Conservation (phyloP, 1,140 invertebrate species). For the Zaprionus davidi region DNA sequence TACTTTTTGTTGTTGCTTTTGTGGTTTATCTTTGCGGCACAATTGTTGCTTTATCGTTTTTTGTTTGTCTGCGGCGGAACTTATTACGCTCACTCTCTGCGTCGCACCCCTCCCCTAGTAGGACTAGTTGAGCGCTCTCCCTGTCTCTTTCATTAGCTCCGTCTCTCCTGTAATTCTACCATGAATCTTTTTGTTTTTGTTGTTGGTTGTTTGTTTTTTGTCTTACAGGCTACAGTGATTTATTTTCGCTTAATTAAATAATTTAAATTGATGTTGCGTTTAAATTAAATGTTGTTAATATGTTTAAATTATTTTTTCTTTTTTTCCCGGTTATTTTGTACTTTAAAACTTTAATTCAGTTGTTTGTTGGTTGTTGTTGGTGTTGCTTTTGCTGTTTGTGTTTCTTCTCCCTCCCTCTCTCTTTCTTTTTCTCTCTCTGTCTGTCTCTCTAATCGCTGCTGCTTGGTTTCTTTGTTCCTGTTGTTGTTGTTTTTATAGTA, state of each 20-base stretch:
- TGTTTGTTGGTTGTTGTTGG: conserved; percentile 69
- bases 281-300: conserved; percentile 76
- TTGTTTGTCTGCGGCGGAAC: conserved; percentile 37
- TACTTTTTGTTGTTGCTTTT: conserved; percentile 47
- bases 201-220: conserved; percentile 32
- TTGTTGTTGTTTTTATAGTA: conserved; percentile 31
- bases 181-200: conserved; percentile 15
- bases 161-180: conserved; percentile 35
- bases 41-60: conserved; percentile 78
- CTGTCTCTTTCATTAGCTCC: conserved; percentile 9
- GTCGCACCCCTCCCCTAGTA: conserved; percentile 17
- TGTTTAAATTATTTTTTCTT: conserved; percentile 76
- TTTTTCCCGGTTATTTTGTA: conserved; percentile 84
- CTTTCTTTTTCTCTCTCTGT: conserved; percentile 31
- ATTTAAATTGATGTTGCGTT: conserved; percentile 82
- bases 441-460: conserved; percentile 17
- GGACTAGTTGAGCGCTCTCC: conserved; percentile 13
- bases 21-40: conserved; percentile 69
- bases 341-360: conserved; percentile 84
- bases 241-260: conserved; percentile 64
- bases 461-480: conserved; percentile 55
- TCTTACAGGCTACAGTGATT: conserved; percentile 57
- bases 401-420: conserved; percentile 63
- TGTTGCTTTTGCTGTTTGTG: conserved; percentile 68
- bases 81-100: conserved; percentile 30